Conservation (phyloP, 1,140 invertebrate species). For the Coelopa frigida region DNA sequence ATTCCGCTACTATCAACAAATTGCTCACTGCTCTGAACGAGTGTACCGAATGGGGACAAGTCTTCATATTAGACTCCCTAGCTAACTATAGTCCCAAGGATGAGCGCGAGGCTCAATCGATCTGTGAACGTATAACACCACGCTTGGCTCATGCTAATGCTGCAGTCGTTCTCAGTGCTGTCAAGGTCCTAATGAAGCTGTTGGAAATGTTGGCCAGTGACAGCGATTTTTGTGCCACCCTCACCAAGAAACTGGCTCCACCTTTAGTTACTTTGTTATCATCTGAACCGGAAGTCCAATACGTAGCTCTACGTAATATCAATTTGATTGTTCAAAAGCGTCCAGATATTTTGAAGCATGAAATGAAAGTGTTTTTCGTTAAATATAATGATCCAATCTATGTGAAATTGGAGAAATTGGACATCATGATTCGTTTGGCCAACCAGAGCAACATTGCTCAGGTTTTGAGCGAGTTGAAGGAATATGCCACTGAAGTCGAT, state of each 20-base stretch:
- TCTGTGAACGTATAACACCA: constrained; percentile 97
- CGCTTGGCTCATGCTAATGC: constrained; percentile 98
- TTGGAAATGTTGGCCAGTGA: constrained; percentile 94
- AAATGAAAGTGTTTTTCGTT: constrained; percentile 99
- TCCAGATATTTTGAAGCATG: constrained; percentile 98
- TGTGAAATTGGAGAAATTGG: constrained; percentile 97
- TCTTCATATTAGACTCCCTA: constrained; percentile 96
- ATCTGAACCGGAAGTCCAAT: constrained; percentile 98
- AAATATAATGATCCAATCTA: constrained; percentile 99
- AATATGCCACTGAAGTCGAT: constrained; percentile 99
- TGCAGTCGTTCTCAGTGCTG: constrained; percentile 97
- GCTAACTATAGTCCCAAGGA: constrained; percentile 97
- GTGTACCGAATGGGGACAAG: constrained; percentile 99
- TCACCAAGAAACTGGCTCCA: constrained; percentile 96
- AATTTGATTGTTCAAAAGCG: constrained; percentile 99
- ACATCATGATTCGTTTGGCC: constrained; percentile 98
- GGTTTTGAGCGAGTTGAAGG: constrained; percentile 96
- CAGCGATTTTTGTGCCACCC: constrained; percentile 86
- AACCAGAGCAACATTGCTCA: constrained; percentile 98
- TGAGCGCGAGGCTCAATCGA: constrained; percentile 97
- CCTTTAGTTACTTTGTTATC: constrained; percentile 97
- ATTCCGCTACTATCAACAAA: constrained; percentile 97
- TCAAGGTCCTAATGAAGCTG: constrained; percentile 95
- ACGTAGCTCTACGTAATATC: constrained; percentile 96
- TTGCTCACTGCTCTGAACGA: constrained; percentile 96